Conservation (phyloP, 1,140 invertebrate species). For the Agraylea sexmaculata region DNA sequence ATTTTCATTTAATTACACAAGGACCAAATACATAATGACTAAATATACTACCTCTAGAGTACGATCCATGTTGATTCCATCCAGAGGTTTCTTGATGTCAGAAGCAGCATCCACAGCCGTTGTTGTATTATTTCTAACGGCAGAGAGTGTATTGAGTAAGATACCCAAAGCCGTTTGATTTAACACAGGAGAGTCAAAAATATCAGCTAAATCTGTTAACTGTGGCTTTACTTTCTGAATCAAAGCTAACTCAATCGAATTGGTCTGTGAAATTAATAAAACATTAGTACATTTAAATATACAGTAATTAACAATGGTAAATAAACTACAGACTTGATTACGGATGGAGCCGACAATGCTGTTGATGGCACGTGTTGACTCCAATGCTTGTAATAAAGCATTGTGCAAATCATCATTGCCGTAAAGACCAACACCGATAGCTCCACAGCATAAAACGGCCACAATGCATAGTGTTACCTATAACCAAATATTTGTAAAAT, state of each 20-base stretch:
- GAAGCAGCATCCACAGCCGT: constrained; percentile 56
- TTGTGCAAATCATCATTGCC: constrained; percentile 91
- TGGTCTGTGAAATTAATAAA: constrained; percentile 29
- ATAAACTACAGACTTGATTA: constrained; percentile 50
- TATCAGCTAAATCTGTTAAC: constrained; percentile 54
- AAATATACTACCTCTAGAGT: constrained; percentile 41
- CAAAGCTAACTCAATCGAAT: constrained; percentile 48
- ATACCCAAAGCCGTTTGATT: constrained; percentile 60
- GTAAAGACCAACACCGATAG: constrained; percentile 73
- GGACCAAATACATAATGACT: background rate
- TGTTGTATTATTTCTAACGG: constrained; percentile 55
- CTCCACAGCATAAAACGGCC: constrained; percentile 70
- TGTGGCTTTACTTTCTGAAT: constrained; percentile 54
- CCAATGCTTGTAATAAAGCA: constrained; percentile 67
- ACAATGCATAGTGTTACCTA: constrained; percentile 63
- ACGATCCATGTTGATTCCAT: constrained; percentile 51
- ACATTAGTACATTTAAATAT: background rate
- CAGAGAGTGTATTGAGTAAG: constrained; percentile 51
- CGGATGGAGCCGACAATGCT: constrained; percentile 58
- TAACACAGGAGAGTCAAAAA: constrained; percentile 58
- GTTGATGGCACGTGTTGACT: constrained; percentile 66
- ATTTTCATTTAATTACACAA: background rate
- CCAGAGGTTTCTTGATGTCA: constrained; percentile 59
- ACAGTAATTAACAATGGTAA: constrained; percentile 5
- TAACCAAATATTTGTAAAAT: constrained; percentile 8